phyloP scores from a whole-genome alignment of 2,797 vertebrate species.

The Thunnus albacares region DNA sequence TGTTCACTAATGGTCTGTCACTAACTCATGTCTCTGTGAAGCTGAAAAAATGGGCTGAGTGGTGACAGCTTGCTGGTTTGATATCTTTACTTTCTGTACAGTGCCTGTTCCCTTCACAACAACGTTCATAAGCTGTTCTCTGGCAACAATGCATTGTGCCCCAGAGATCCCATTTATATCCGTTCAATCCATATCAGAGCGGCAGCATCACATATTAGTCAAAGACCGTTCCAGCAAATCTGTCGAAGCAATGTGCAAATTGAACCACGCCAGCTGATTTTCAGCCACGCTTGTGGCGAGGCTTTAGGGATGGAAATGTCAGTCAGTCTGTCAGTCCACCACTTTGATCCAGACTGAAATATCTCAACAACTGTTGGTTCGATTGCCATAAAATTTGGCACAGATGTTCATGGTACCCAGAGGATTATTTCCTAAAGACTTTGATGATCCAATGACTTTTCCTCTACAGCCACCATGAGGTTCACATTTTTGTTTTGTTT shows the following conservation, averaged over 20 bases:
- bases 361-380: slow-evolving; percentile 7
- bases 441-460: too few relatives aligned
- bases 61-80: slow-evolving; percentile 31
- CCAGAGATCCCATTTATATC: slow-evolving; percentile 54
- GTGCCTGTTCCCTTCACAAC: slow-evolving; percentile 24
- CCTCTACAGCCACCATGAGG: too few relatives aligned
- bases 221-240: slow-evolving; percentile 13
- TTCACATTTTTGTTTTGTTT: too few relatives aligned
- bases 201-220: slow-evolving; percentile 27
- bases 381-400: slow-evolving; percentile 21
- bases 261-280: slow-evolving; percentile 20
- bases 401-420: not conserved
- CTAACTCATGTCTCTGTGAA: slow-evolving; percentile 34
- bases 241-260: slow-evolving; percentile 10
- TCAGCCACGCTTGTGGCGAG: not conserved
- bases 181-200: slow-evolving; percentile 44
- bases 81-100: slow-evolving; percentile 48
- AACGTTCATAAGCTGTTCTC: slow-evolving; percentile 38
- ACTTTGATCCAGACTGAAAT: slow-evolving; percentile 8
- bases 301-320: not conserved
- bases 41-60: slow-evolving; percentile 53
- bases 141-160: slow-evolving; percentile 5
- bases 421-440: too few relatives aligned
- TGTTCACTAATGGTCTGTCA: slow-evolving; percentile 58
- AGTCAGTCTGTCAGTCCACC: slow-evolving; percentile 18